A percentile compares a stretch with the other conserved stretches of the same genome.
These are phyloP conservation scores for Bubalus kerabau DNA, from an alignment of 2,113 vertebrate genomes.

Conservation along the genomic window DNA sequence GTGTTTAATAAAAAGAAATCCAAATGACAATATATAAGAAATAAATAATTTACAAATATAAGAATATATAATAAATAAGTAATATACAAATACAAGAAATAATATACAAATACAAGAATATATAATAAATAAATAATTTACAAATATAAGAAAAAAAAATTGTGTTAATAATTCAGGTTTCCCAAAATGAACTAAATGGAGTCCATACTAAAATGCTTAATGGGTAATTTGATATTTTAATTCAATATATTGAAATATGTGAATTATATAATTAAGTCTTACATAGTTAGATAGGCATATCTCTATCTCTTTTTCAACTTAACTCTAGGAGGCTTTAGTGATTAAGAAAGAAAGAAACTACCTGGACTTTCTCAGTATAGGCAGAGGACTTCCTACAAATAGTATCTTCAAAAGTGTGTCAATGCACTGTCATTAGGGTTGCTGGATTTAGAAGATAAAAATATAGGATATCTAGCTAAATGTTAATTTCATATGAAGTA, in stretches of 20 bases:
- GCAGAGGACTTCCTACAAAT: neutral
- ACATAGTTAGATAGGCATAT: neutral
- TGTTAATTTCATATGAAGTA: neutral
- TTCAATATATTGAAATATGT: neutral
- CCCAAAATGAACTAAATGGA: neutral
- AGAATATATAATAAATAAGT: neutral
- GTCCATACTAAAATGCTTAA: neutral
- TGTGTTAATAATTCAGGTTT: neutral
- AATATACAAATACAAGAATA: too few relatives aligned
- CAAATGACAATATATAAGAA: neutral
- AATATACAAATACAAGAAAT: too few relatives aligned
- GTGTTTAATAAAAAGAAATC: neutral
- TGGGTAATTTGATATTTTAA: neutral
- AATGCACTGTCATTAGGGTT: neutral
- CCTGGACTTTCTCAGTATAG: neutral
- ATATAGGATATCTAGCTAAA: neutral
- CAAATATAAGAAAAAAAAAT: neutral
- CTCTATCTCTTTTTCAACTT: neutral
- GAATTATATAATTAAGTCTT: neutral
- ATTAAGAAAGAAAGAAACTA: neutral
- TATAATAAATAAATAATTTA: too few relatives aligned
- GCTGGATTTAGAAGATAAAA: neutral
- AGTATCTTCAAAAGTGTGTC: neutral
- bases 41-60: neutral
- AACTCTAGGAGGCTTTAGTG: neutral